These are phyloP conservation scores for Thumatha senex DNA, from an alignment of 2,888 invertebrate species.

Conservation along the genomic window DNA sequence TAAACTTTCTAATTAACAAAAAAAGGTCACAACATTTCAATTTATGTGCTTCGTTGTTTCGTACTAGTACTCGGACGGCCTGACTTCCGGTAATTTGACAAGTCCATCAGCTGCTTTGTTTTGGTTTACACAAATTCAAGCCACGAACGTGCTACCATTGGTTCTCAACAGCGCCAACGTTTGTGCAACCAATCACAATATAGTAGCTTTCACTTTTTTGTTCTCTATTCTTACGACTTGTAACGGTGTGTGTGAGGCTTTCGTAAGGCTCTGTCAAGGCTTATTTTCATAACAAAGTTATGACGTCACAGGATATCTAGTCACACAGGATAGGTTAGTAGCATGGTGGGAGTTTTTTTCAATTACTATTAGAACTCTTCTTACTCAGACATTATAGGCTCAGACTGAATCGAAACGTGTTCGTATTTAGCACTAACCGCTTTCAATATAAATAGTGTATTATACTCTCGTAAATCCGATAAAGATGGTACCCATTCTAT, in stretches of 20 bases:
- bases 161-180: constrained; percentile 11
- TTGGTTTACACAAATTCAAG: constrained; percentile 11
- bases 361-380: too few relatives aligned
- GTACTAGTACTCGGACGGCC: constrained; percentile 13
- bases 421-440: too few relatives aligned
- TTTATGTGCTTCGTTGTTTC: constrained; percentile 25
- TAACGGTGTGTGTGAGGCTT: constrained; percentile 4
- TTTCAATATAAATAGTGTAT: too few relatives aligned
- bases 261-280: neutral
- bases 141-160: constrained; percentile 46
- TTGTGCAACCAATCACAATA: constrained; percentile 43
- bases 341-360: too few relatives aligned
- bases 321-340: too few relatives aligned
- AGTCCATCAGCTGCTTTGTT: constrained; percentile 41
- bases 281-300: too few relatives aligned
- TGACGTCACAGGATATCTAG: neutral
- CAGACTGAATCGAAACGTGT: too few relatives aligned
- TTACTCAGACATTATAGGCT: too few relatives aligned
- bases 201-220: constrained; percentile 57
- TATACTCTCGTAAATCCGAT: too few relatives aligned
- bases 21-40: constrained; percentile 51
- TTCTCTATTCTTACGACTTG: constrained; percentile 4
- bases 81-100: constrained; percentile 58
- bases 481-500: too few relatives aligned
- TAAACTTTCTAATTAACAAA: constrained; percentile 42